Percentiles rank a stretch among this genome's conserved stretches.
Conservation (phyloP, 1,140 invertebrate species). For the Tetramorium parvispinum region DNA sequence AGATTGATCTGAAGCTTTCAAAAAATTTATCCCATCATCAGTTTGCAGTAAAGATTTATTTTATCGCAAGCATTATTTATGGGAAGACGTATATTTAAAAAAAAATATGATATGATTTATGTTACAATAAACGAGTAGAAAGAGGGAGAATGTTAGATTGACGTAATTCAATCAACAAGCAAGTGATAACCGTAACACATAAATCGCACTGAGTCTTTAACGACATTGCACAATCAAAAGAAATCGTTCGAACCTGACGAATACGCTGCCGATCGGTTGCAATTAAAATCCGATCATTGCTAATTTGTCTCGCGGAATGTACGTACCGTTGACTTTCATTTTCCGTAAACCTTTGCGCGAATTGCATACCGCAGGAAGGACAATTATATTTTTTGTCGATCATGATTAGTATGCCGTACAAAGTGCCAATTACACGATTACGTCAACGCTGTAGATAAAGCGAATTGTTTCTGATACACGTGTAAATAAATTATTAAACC, state of each 20-base stretch:
- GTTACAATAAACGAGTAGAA: too few relatives aligned
- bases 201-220: not conserved
- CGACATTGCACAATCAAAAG: not conserved
- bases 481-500: not conserved
- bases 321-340: conserved; percentile 25
- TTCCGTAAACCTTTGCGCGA: conserved; percentile 5
- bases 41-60: not conserved
- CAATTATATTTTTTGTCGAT: conserved; percentile 23
- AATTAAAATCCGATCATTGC: conserved; percentile 34
- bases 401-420: not conserved
- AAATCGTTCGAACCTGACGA: not conserved
- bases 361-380: not conserved
- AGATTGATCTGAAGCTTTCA: not conserved
- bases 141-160: not conserved
- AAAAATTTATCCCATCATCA: not conserved
- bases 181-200: not conserved
- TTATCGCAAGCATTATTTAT: not conserved
- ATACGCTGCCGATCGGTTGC: not conserved
- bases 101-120: not conserved
- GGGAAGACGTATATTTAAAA: not conserved
- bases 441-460: not conserved
- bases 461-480: too few relatives aligned
- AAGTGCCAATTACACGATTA: conserved; percentile 8
- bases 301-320: conserved; percentile 12
- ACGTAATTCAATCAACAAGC: not conserved